Conservation (phyloP, 2,113 vertebrate species). For the Kryptolebias marmoratus region DNA sequence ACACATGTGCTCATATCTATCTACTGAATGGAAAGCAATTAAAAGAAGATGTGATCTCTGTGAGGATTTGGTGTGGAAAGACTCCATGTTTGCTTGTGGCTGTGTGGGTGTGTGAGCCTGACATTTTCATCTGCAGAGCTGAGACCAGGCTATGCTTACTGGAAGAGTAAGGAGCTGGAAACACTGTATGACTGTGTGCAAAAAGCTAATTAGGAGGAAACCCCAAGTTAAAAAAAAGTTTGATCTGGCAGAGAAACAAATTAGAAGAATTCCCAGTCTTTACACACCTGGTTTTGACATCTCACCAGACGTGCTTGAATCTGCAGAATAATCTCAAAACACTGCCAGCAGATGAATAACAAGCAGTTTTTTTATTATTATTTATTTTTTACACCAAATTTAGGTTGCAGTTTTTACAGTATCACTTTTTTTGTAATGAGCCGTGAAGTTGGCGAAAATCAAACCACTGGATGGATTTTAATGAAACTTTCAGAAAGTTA, state of each 20-base stretch:
- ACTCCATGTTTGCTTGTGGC: slow-evolving; percentile 46
- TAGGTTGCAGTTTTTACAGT: too few species aligned
- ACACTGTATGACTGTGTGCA: slow-evolving; percentile 16
- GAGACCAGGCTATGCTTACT: slow-evolving; percentile 2
- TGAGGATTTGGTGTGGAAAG: slow-evolving; percentile 50
- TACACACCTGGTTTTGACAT: slow-evolving; percentile 19
- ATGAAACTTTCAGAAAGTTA: too few species aligned
- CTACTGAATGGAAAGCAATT: slow-evolving; percentile 68
- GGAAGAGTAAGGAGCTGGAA: slow-evolving; percentile 10
- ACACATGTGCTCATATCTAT: slow-evolving; percentile 56
- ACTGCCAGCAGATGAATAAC: too few species aligned
- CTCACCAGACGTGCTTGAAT: neutral
- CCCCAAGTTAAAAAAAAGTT: slow-evolving; percentile 5
- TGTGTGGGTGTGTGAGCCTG: slow-evolving; percentile 28
- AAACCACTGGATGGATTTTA: too few species aligned
- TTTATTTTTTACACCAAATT: too few species aligned
- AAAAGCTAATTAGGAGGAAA: slow-evolving; percentile 28
- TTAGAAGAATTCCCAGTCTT: slow-evolving; percentile 26
- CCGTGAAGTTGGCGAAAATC: too few species aligned
- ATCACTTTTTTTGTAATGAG: too few species aligned
- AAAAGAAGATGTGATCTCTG: slow-evolving; percentile 69
- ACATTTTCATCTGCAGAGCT: slow-evolving; percentile 39
- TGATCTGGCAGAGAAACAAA: slow-evolving; percentile 27
- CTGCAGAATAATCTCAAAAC: slow-evolving; percentile 22
- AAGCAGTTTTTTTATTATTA: too few species aligned